Base-by-base conservation (phyloP, 2,888 invertebrate genomes). In the Blastobasis adustella region DNA sequence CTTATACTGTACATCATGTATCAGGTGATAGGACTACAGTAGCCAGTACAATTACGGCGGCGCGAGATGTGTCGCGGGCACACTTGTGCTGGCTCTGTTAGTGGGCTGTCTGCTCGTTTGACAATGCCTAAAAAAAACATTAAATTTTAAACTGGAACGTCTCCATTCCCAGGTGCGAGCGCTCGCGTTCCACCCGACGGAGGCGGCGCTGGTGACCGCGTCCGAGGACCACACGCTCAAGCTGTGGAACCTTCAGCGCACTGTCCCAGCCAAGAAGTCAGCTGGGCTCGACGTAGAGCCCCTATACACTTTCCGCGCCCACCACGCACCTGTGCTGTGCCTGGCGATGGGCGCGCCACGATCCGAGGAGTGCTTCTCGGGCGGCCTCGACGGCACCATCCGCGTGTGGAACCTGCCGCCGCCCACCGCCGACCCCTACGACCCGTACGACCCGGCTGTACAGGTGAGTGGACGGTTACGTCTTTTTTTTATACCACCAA, bases 191-290 rank as follows among this genome's bases (percentile, higher is more conserved):
- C 97, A 97, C 87, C 98, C 98, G 51, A 94, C 94, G 58, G 98
- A 99, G 77, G 96, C 98, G 54, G 97, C 99, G 54, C 90, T 99
- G 55, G 96, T 99, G 71, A 99, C 99, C 38, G 99, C 98, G 43
- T 98, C 98, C 53, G 99, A 99, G 83, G 99, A 99, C 90, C 98
- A 98, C 82, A 99, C 99, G 49, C 91, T 99, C 45, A 99, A 99
- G 88, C 89, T 99, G 75, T 99, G 99, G 99, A 99, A 99, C 91
- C 90, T 99, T 63, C 98, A 98, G 81, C 98, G 98, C 89, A 98
- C 98, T 51, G 97, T 98, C 65, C 97, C 97, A 64, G 97, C 98
- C 56, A 98, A 98, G 91, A 98, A 98, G 92, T 96, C 96, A 23
- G 95, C 97, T 62, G 97, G 97, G 51, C 90, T 98, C 60, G 99